Base-by-base conservation (phyloP, 1,140 invertebrate genomes). In the Tetramorium alpestre region DNA sequence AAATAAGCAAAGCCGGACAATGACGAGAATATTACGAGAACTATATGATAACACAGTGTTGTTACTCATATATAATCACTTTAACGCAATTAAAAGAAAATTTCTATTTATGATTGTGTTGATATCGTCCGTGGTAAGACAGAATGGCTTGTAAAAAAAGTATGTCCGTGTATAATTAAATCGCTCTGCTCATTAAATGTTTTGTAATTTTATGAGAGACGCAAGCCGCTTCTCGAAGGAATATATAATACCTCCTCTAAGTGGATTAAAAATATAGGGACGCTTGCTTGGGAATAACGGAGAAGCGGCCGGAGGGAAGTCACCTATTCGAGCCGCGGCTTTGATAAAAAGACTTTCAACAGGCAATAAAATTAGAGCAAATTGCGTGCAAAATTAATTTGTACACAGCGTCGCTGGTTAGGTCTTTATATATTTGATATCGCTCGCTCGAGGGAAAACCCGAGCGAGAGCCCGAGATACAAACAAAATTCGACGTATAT, bases 321-420 rank as follows among this genome's bases (percentile, higher is more conserved):
- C 69, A 62, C 80, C 70, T 81, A 56, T 56, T 60, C n/a, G 7
- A 58, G 33, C 16, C 56, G 56, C 18, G 18, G 80, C 69, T 73
- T 73, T 72, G 51, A 82, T 33, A 73, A 47, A 84, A 13, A 60
- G 49, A 33, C 33, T 58, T 56, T 80, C 44, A 25, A 58, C 41
- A 8, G 41, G 58, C 33, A 73, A 73, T 73, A 60, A 73, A 69
- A 81, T 81, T 75, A 60, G 7, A 73, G 28, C 51, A 49, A 60
- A 73, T 49, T 60, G 80, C 49, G 65, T 82, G 47, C 54, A 75
- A 41, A 73, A 54, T n/a, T 73, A 84, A 75, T 84, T 84, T 84
- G 16, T 60, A 47, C 13, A 11, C 49, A 33, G 22, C 69, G 28
- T 73, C 51, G 16, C 38, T 58, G 22, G 54, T 54, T 25, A 38